Base-by-base conservation (phyloP, 2,888 invertebrate genomes). In the Dryobota labecula region DNA sequence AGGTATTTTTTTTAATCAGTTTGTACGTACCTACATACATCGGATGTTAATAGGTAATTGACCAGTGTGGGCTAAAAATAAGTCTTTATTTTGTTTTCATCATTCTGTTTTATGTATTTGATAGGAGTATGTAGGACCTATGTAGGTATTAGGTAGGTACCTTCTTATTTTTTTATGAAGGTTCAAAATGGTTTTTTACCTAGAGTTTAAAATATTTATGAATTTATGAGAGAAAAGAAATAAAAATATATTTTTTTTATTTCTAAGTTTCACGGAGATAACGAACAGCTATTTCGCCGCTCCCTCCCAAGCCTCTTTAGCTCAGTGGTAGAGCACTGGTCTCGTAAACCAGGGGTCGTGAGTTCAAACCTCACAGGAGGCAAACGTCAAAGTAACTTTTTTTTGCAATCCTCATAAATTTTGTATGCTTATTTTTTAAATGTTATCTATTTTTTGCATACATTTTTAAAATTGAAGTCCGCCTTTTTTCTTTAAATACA, bases 241-340 rank as follows among this genome's bases (percentile, higher is more conserved):
- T 33, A 33, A 27, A 20, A 33, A 27, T 8, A n/a, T 9, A 24
- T 20, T 24, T 0, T 20, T 62, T 36, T 33, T 1, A 24, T 27
- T 15, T 13, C 11, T 5, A 47, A 45, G 9, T 51, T 13, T 9
- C 0, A 41, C 2, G 33, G 47, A 36, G 27, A 51, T 76, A 61
- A 0, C 0, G 6, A 11, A 65, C 43, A 1, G n/a, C 27, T 84
- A 91, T 93, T 94, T 94, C 86, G 63, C 30, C 0, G 0, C 0
- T 0, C 0, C 2, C 0, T 13, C 1, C 4, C 82, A 82, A 81
- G 97, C 97, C 97, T 97, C 97, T 97, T 97, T 97, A 97, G 97
- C 97, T 97, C 97, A 97, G 97, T 97, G 97, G 97, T 97, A 97
- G 97, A 97, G 97, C 97, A 97, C 97, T 97, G 97, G 97, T 97